These are phyloP conservation scores for Orussus abietinus DNA, from an alignment of 1,140 invertebrate species.

Conservation along the genomic window DNA sequence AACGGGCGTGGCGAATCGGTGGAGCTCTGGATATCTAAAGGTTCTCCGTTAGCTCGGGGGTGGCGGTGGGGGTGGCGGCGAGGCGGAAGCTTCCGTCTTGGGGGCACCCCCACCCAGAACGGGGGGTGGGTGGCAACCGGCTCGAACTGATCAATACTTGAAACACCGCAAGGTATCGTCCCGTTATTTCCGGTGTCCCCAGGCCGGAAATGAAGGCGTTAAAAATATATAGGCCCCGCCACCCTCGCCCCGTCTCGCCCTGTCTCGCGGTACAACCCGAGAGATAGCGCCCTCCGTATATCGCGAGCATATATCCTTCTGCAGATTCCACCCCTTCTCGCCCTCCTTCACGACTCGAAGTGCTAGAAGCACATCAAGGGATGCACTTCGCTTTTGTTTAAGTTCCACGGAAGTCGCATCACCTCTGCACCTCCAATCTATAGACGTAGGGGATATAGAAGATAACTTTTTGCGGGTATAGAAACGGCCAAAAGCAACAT, in stretches of 20 bases:
- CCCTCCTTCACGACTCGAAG: not conserved
- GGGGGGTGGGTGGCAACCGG: no score
- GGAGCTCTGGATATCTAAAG: constrained; percentile 33
- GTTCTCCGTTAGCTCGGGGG: constrained; percentile 16
- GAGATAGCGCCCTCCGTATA: no score
- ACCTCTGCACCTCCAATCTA: no score
- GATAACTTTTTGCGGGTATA: no score
- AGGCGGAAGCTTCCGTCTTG: constrained; percentile 17
- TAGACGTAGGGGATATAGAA: no score
- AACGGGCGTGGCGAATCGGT: no score
- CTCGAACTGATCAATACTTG: constrained; percentile 53
- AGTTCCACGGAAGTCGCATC: no score
- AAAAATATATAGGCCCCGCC: constrained; percentile 35
- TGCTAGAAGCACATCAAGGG: no score
- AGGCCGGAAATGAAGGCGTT: constrained; percentile 51
- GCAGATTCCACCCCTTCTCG: constrained; percentile 1
- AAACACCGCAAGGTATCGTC: constrained; percentile 53
- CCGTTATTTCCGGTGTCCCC: constrained; percentile 50
- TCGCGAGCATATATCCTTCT: constrained; percentile 4
- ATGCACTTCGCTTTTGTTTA: no score
- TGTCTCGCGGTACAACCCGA: constrained; percentile 2
- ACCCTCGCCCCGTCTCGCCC: constrained; percentile 8
- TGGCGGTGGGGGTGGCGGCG: constrained; percentile 20
- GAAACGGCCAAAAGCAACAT: no score
- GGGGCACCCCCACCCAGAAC: no score